Base-by-base conservation (phyloP, 2,797 vertebrate species). In the Sebastolobus alascanus region DNA sequence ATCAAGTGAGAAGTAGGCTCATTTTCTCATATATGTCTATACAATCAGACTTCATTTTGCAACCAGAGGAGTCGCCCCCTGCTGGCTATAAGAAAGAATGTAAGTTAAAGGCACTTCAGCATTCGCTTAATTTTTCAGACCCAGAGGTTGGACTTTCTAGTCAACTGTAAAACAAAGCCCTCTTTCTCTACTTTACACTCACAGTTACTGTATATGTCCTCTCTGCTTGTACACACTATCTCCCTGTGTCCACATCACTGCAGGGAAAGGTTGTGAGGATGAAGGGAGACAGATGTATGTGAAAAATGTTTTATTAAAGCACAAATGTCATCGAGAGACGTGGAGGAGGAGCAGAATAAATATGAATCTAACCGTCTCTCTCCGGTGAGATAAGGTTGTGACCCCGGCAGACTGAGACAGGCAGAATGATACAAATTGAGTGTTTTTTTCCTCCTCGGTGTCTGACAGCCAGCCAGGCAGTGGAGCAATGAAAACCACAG, bases 341-440 rank as follows among this genome's bases (percentile, higher is more conserved):
- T 20, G 35, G 27, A 81, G 25, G 58, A 63, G 70, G 46, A 75
- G 29, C 59, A 60, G 68, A 71, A 73, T 61, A 83, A 76, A 56
- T 52, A 82, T 79, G 38, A 68, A 78, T 73, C 46, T 40, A 25
- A 43, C n/a, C 2, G 0, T 70, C 58, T 63, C 61, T 63, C 0
- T 81, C 66, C 22, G 37, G 31, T 14, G 74, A 65, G 74, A 79
- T 46, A 16, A 73, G 70, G 77, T 75, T 1, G 4, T 2, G 14
- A 78, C 50, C 76, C 13, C 3, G 4, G 22, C 50, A 38, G 61
- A 56, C 68, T 29, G 80, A 83, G 22, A 52, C 22, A 9, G 58
- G 73, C 55, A 37, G 67, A 72, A 43, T 33, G 68, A 73, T 65
- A 40, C 22, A 64, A n/a, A 80, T 54, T 9, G 10, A 27, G 50